A percentile compares a stretch with the other conserved stretches of the same genome.
Evolutionary conservation across 2,797 vertebrate genomes (phyloP).

Genomic region (Tamandua tetradactyla): DNA sequence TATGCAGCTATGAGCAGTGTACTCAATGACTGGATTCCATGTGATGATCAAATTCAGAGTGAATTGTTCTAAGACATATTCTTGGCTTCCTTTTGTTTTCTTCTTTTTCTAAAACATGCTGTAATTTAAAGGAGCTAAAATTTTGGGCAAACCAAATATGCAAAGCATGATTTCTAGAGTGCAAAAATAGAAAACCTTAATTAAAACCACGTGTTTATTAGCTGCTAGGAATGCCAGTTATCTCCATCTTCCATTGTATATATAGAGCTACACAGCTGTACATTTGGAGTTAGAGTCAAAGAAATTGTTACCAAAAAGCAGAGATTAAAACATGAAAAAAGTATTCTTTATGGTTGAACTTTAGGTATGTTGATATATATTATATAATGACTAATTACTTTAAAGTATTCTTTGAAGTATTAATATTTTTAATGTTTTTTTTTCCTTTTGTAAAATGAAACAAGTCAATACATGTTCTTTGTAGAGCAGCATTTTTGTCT

Average conservation of each 20-base stretch:
- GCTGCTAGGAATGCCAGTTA: neutral
- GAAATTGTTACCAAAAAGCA: constrained; percentile 18
- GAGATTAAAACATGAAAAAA: constrained; percentile 32
- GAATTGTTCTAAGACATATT: constrained; percentile 58
- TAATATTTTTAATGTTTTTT: constrained; percentile 1
- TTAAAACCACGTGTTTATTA: constrained; percentile 51
- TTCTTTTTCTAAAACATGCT: constrained; percentile 62
- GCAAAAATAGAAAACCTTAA: constrained; percentile 57
- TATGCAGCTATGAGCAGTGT: neutral
- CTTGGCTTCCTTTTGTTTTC: constrained; percentile 65
- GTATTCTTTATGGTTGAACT: neutral
- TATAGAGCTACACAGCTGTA: neutral
- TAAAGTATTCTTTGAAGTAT: neutral
- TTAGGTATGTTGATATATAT: neutral
- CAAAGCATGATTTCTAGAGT: constrained; percentile 62
- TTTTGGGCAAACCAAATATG: constrained; percentile 61
- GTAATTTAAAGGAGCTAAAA: constrained; percentile 55
- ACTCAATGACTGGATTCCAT: neutral
- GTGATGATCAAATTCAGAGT: constrained; percentile 54
- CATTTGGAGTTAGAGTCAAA: neutral
- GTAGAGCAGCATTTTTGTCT: neutral
- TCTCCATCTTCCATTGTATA: neutral
- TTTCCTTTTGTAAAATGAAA: constrained; percentile 1
- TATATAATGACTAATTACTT: neutral
- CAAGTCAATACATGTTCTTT: neutral